Evolutionary conservation across 2,113 vertebrate genomes (phyloP), one percentile per base, ranked within the genome.

Genomic region (Carassius gibelio): DNA sequence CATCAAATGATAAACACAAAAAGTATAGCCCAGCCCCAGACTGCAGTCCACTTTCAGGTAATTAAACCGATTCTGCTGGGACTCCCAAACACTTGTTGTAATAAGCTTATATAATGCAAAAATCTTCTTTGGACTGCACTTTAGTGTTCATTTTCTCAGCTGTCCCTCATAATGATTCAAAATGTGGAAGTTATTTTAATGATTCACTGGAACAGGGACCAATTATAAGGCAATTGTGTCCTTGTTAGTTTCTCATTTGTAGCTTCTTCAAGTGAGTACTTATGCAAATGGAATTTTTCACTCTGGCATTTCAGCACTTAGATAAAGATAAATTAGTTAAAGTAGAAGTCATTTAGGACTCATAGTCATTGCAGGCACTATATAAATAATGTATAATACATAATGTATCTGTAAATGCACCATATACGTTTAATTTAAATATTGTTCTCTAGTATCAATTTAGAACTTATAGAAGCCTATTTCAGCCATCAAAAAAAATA

Each of bases 101-200:
- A 75, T 75, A 50, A 75, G 45, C 72, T 48, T 15, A 48, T 75
- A 15, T 14, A 75, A 75, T 75, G 42, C 11, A 26, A 75, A 45
- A 45, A 2, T 50, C 21, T 3, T 75, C 10, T 45, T 74, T 74
- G 38, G 19, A 48, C 5, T 23, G 5, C 13, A 4, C 21, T 50
- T 75, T 50, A 75, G n/a, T 26, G 14, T 75, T 75, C 2, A 75
- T 75, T 75, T 75, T 55, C 13, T 52, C n/a, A 75, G 45, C 23
- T 75, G 42, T 14, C 72, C 14, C 42, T 48, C 74, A 75, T 75
- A 75, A 75, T 75, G 11, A 75, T 52, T 13, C 23, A 30, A 75
- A 26, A 75, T 26, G 5, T 75, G 74, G 42, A 17, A 75, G 74
- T 75, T 75, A 52, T 23, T 48, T 75, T 75, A 75, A 48, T 75